Evolutionary conservation across 2,113 vertebrate species (phyloP), one percentile per base, ranked within the genome.

Genomic region (Mormoops blainvillei): DNA sequence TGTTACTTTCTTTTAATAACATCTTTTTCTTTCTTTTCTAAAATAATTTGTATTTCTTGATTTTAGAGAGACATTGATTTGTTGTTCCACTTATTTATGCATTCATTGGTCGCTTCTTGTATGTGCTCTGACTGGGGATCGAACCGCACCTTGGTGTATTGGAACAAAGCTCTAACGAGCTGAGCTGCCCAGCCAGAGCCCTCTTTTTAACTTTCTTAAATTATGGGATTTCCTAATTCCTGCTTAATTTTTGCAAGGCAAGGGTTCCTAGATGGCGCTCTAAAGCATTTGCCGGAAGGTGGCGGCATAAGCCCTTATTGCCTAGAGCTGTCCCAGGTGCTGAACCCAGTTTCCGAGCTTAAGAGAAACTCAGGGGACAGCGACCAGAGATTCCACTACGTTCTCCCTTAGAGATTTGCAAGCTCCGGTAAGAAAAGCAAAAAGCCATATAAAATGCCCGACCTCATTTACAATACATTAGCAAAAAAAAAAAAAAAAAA

Each of bases 251-350:
- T 41, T 76, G 19, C 77, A 73, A 91, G 22, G n/a, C 54, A 65
- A 67, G 14, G 20, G 26, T 74, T 96, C 95, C 71, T 92, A 83
- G 38, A n/a, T 45, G 92, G 90, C 15, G 36, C 87, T 90, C 65
- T 83, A 82, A 54, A 73, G 26, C 45, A 0, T 71, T 95, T n/a
- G 91, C 98, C 98, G 76, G 98, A 94, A 98, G 98, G 97, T 98
- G 98, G 98, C 98, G 97, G 97, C 97, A 97, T 87, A 94, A 78
- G 20, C 45, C 96, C 95, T 98, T 38, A 20, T 43, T 96, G 95
- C n/a, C 65, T 24, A 22, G 97, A 95, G 89, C 98, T 98, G 97
- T 98, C 98, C 98, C 56, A 11, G 96, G 98, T 98, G 81, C 98
- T 98, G 98, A 96, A 97, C 36, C 5, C 15, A 41, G n/a, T 89